phyloP scores from a whole-genome alignment of 2,797 vertebrate species.

The Darevskia mixta region DNA sequence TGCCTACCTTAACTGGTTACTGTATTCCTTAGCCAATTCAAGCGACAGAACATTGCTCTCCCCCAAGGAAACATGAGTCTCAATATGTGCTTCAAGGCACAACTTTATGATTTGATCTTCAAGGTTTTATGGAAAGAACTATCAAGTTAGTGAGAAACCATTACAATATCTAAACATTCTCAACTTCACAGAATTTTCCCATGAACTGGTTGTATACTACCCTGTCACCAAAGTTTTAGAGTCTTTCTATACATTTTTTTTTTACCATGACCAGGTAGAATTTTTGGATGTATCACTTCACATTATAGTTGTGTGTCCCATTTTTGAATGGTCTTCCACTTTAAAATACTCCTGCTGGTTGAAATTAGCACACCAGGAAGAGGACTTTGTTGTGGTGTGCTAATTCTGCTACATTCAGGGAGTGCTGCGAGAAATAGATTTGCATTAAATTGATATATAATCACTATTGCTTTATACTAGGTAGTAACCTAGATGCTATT shows the following conservation, averaged over 20 bases:
- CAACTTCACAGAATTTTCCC: neutral
- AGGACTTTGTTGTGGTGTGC: too few relatives aligned
- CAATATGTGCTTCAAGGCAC: neutral
- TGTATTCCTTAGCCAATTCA: neutral
- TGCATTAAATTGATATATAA: neutral
- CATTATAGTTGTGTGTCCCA: neutral
- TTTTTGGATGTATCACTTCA: neutral
- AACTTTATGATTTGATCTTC: neutral
- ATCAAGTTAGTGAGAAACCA: neutral
- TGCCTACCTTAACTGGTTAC: neutral
- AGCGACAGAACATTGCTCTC: neutral
- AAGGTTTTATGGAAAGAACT: neutral
- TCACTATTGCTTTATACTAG: conserved; percentile 6
- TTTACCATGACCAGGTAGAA: neutral
- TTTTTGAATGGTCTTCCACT: neutral
- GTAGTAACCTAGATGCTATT: conserved; percentile 1
- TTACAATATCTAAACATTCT: neutral
- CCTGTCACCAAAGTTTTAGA: neutral
- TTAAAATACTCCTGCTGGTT: neutral
- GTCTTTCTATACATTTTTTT: neutral
- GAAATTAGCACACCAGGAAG: neutral
- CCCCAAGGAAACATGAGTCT: neutral
- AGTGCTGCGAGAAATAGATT: too few relatives aligned
- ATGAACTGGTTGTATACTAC: neutral
- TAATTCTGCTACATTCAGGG: too few relatives aligned